Percentiles rank a stretch among this genome's conserved stretches.
These are phyloP conservation scores for Drosophila eohydei DNA, from an alignment of 2,888 invertebrate species.

Conservation along the genomic window DNA sequence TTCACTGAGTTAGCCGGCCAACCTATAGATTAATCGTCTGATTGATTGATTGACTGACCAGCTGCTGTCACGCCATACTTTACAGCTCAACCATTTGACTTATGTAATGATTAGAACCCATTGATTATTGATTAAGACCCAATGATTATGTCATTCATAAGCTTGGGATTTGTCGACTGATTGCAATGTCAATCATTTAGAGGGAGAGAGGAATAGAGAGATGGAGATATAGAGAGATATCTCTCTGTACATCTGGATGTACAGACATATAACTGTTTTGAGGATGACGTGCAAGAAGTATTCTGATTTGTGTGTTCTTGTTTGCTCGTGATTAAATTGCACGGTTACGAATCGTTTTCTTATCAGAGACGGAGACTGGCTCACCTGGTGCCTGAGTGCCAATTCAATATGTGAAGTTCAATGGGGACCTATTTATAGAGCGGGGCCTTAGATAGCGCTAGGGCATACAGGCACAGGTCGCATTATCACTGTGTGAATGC, in stretches of 20 bases:
- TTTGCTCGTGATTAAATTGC: constrained; percentile 57
- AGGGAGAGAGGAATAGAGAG: neutral
- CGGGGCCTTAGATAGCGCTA: constrained; percentile 49
- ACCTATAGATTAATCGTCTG: too few species aligned
- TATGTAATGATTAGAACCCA: neutral
- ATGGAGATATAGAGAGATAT: neutral
- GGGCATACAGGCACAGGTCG: neutral
- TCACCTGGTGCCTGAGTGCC: constrained; percentile 46
- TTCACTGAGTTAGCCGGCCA: neutral
- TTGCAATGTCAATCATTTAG: neutral
- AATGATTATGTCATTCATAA: constrained; percentile 3
- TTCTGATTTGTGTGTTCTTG: neutral
- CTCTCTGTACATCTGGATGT: constrained; percentile 6
- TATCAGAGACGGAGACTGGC: constrained; percentile 25
- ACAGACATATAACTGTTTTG: neutral
- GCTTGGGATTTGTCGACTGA: neutral
- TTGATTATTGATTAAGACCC: neutral
- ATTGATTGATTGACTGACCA: neutral
- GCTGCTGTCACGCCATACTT: neutral
- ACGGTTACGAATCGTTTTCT: constrained; percentile 33
- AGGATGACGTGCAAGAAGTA: constrained; percentile 1
- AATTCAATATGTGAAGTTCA: constrained; percentile 47
- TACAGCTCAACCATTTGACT: neutral
- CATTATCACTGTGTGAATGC: neutral
- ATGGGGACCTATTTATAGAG: constrained; percentile 48